These are phyloP conservation scores for Myotis brandtii DNA, from an alignment of 2,113 vertebrate genomes.

Conservation along the genomic window DNA sequence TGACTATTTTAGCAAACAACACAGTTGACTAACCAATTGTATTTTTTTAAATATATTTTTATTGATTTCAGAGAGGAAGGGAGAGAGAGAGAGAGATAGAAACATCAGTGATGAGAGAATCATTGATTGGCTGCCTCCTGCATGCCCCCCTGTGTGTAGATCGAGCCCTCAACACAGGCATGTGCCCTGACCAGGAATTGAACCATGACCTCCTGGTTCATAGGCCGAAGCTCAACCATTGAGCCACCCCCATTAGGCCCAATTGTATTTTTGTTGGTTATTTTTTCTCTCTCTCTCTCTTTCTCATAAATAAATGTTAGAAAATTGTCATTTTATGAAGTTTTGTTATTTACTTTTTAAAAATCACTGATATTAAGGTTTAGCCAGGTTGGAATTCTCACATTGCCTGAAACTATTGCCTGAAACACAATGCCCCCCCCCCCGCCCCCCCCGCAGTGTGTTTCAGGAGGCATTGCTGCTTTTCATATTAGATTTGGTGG, in stretches of 20 bases:
- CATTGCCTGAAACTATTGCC: neutral
- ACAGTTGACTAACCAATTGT: neutral
- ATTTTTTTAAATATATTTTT: neutral
- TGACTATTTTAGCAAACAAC: neutral
- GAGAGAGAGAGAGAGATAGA: too few species aligned
- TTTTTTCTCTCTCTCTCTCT: neutral
- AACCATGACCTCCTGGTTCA: too few species aligned
- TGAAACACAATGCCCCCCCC: too few species aligned
- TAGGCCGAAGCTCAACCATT: too few species aligned
- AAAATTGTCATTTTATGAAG: neutral
- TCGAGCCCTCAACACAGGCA: too few species aligned
- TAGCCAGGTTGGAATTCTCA: neutral
- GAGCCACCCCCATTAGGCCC: too few species aligned
- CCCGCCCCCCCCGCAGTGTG: neutral
- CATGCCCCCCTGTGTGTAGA: too few species aligned
- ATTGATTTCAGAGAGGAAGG: neutral
- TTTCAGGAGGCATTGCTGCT: neutral
- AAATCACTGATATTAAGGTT: neutral
- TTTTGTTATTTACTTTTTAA: constrained; percentile 15
- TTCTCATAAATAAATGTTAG: neutral
- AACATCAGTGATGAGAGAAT: too few species aligned
- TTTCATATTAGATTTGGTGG: neutral
- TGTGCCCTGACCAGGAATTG: too few species aligned
- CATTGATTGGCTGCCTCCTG: too few species aligned
- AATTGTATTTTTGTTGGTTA: neutral